Percentiles rank a stretch among this genome's conserved stretches.
Evolutionary conservation across 92 coral and sea anemone species (phyloP).

Genomic region (Isaurus tuberculatus): DNA sequence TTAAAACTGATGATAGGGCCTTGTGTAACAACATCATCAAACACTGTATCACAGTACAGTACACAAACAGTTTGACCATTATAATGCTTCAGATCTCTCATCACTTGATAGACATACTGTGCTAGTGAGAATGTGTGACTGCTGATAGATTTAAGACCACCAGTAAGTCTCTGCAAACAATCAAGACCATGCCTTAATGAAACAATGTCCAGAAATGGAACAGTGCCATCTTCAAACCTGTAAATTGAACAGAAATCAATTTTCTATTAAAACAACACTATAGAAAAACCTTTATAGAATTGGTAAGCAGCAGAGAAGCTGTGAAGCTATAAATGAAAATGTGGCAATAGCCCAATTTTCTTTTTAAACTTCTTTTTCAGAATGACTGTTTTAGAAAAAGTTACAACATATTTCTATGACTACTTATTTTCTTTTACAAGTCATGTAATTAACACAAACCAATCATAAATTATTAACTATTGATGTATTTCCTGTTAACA

Average conservation of each 20-base stretch:
- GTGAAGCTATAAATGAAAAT: too few relatives aligned
- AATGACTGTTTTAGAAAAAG: too few relatives aligned
- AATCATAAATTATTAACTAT: too few relatives aligned
- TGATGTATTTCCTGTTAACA: too few relatives aligned
- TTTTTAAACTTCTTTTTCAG: too few relatives aligned
- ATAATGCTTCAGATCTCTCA: conserved; percentile 75
- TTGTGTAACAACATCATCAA: conserved; percentile 61
- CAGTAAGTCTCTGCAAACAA: conserved; percentile 64
- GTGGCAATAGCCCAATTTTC: too few relatives aligned
- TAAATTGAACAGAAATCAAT: neutral
- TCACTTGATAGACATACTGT: conserved; percentile 71
- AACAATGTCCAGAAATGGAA: conserved; percentile 89
- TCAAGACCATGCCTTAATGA: conserved; percentile 84
- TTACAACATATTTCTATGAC: too few relatives aligned
- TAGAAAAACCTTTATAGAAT: neutral
- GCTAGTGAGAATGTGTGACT: conserved; percentile 87
- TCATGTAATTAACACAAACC: too few relatives aligned
- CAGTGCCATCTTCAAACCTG: conserved; percentile 97
- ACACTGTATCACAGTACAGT: conserved; percentile 87
- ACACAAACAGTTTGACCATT: conserved; percentile 74
- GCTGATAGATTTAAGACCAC: conserved; percentile 65
- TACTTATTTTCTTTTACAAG: too few relatives aligned
- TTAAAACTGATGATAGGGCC: conserved; percentile 95
- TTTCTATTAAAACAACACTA: neutral
- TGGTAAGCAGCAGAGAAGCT: neutral